Evolutionary conservation across 1,140 invertebrate genomes (phyloP), one percentile per base, ranked within the genome.

Genomic region (Ceratoteleas bidentatus): DNA sequence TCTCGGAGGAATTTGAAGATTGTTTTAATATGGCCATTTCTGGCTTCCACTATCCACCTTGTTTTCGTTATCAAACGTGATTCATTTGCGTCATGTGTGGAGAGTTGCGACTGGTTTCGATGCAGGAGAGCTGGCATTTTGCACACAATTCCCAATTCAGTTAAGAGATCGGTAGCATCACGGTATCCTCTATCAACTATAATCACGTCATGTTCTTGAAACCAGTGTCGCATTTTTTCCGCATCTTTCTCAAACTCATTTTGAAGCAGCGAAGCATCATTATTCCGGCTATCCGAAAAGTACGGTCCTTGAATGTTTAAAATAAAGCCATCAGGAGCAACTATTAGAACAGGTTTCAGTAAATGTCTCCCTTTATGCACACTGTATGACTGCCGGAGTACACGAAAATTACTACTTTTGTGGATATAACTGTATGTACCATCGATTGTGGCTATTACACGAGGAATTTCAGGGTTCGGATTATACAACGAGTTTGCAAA

Each of bases 41-140:
- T n/a, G n/a, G n/a, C n/a, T n/a, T n/a, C n/a, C n/a, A n/a, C 61
- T 68, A 79, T 56, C 69, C 58, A 83, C 49, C 81, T 69, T 0
- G 24, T 58, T 54, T 73, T 77, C 0, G 80, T 82, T 3, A 77
- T 16, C 0, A 64, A 16, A 10, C 73, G 49, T 3, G 68, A 56
- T 1, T 45, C 5, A n/a, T 77, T 82, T 2, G 61, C 80, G 7
- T 73, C 64, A 47, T 78, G 64, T 0, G 74, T 73, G 2, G 52
- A 32, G 0, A 83, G 33, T 65, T 78, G 74, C 0, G 14, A 10
- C 50, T 74, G 10, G 11, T 38, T 16, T 11, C n/a, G 11, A 32
- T 53, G 15, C 1, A 77, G 16, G 5, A 70, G n/a, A 10, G 36
- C 6, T 11, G 69, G 74, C 64, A 78, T 77, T 54, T 74, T 62